phyloP scores from a whole-genome alignment of 2,888 invertebrate genomes.

The Ecliptopera silaceata region DNA sequence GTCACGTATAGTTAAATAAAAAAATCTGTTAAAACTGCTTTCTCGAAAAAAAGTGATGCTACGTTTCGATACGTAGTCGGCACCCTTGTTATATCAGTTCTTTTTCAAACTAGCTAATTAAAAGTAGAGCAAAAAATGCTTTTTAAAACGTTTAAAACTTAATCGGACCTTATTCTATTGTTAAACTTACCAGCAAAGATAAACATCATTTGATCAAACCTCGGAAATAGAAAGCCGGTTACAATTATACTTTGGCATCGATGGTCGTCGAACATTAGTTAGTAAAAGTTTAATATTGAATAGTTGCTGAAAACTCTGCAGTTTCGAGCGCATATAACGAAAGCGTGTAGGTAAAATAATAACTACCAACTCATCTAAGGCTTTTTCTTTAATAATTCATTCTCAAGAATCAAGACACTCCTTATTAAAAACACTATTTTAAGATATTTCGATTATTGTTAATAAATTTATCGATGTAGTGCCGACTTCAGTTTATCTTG shows the following conservation, averaged over 20 bases:
- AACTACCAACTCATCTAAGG: too few relatives aligned
- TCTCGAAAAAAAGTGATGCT: too few relatives aligned
- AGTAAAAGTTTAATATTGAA: constrained; percentile 4
- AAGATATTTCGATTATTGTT: not conserved
- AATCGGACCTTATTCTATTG: constrained; percentile 2
- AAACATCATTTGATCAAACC: constrained; percentile 18
- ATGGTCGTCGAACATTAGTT: constrained; percentile 11
- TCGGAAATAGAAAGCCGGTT: constrained; percentile 18
- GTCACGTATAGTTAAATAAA: too few relatives aligned
- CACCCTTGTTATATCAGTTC: too few relatives aligned
- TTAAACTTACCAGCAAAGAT: constrained; percentile 12
- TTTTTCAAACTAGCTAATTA: not conserved
- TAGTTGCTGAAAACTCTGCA: constrained; percentile 10
- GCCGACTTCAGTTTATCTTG: constrained; percentile 32
- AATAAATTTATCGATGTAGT: constrained; percentile 1
- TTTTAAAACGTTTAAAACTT: constrained; percentile 1
- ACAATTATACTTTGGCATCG: constrained; percentile 13
- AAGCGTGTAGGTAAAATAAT: too few relatives aligned
- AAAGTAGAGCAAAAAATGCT: not conserved
- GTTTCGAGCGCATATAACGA: too few relatives aligned
- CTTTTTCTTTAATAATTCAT: too few relatives aligned
- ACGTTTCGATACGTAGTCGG: too few relatives aligned
- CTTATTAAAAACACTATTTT: not conserved
- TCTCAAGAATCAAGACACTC: not conserved
- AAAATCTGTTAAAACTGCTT: too few relatives aligned